Base-by-base conservation (phyloP, 1,140 invertebrate genomes). In the Brevipalpus yothersi region DNA sequence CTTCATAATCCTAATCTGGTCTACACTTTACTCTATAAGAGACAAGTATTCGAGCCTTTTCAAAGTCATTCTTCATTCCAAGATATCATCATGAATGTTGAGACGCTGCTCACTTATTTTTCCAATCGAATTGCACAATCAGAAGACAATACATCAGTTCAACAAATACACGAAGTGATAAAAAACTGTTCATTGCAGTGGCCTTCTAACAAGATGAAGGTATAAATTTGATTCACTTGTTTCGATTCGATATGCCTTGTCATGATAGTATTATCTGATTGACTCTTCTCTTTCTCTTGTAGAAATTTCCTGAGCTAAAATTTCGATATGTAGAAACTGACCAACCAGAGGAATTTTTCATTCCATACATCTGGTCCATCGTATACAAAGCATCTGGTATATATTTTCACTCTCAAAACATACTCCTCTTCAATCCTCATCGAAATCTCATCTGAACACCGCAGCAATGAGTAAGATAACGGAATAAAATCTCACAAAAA, bases 321-420 rank as follows among this genome's bases (percentile, higher is more conserved):
- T 99, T 97, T 73, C 88, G 92, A 65, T 99, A 99, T 69, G 92
- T 98, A 0, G 94, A 98, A 75, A 94, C 98, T 73, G 92, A 96
- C 62, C 82, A 88, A 61, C 94, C 93, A 0, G 92, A 97, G 70
- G 92, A 97, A 68, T 99, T 99, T 75, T 99, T 98, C 73, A 90
- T 96, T 67, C 94, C 94, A 10, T 99, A 98, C 70, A 84, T 97
- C 43, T 99, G 94, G 94, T 83, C 85, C 12, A 75, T 98, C 54
- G 83, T 92, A 31, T 83, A 78, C 65, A 77, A 81, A 65, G 80
- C 80, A 64, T 86, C 84, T 1, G 77, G 82, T 47, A 75, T 93
- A 19, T 82, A 86, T 71, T 92, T 86, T 80, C 82, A 70, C 63
- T 65, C 72, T 12, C 63, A 67, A 13, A 71, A 72, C 54, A 67